These are phyloP conservation scores for Dolichopus griseipennis DNA, from an alignment of 2,888 invertebrate genomes.

Conservation along the genomic window DNA sequence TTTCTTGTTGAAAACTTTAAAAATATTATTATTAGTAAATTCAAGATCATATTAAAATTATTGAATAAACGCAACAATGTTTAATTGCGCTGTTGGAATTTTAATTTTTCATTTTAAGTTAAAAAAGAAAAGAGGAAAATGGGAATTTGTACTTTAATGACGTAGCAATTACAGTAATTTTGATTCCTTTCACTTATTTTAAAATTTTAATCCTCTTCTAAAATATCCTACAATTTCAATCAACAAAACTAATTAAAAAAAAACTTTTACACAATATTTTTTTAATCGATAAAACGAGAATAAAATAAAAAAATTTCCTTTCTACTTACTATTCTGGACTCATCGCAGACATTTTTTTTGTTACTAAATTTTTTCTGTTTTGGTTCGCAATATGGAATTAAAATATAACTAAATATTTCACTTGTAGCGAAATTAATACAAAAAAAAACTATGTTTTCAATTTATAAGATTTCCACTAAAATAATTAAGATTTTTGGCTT, in stretches of 20 bases:
- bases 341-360: conserved; percentile 48
- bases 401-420: neutral
- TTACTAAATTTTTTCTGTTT: neutral
- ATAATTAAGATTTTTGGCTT: neutral
- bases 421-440: neutral
- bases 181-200: neutral
- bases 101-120: neutral
- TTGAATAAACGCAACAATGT: neutral
- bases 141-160: conserved; percentile 8
- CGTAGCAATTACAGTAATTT: conserved; percentile 8
- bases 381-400: neutral
- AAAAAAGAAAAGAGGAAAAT: neutral
- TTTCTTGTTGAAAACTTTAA: too few species aligned
- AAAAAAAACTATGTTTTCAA: conserved; percentile 1
- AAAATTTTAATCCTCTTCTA: too few species aligned
- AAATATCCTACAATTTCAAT: too few species aligned
- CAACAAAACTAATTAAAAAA: too few species aligned
- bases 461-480: neutral
- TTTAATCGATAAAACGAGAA: too few species aligned
- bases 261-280: too few species aligned
- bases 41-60: neutral
- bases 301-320: neutral
- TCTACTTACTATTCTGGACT: conserved; percentile 73
- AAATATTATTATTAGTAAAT: too few species aligned
- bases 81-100: neutral